phyloP scores from a whole-genome alignment of 2,888 invertebrate species.

The Cephus pulcher region DNA sequence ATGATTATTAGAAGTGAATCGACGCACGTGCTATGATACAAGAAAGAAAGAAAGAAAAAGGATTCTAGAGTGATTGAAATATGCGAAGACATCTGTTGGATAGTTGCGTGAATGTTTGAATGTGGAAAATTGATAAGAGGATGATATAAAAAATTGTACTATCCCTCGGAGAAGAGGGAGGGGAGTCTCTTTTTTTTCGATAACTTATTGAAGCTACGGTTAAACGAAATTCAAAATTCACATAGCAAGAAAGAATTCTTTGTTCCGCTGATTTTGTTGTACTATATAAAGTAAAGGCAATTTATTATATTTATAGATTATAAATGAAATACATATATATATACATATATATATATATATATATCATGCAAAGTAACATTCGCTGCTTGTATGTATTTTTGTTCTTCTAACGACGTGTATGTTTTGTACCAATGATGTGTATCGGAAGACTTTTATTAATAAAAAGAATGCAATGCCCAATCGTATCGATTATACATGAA shows the following conservation, averaged over 20 bases:
- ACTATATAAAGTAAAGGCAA: slow-evolving; percentile 29
- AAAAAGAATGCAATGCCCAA: slow-evolving; percentile 42
- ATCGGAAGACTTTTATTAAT: slow-evolving; percentile 50
- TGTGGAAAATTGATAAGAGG: background rate
- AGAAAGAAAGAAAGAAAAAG: background rate
- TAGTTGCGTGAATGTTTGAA: background rate
- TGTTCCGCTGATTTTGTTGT: slow-evolving; percentile 39
- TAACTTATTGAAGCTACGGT: background rate
- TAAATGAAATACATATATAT: slow-evolving; percentile 32
- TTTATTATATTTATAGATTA: slow-evolving; percentile 45
- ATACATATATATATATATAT: slow-evolving; percentile 34
- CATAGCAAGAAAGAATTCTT: background rate
- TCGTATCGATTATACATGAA: background rate
- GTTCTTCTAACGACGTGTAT: slow-evolving; percentile 54
- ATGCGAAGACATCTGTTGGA: background rate
- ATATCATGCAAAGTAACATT: slow-evolving; percentile 39
- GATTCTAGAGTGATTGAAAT: background rate
- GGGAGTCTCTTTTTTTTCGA: background rate
- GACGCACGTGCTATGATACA: background rate
- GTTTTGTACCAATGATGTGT: slow-evolving; percentile 61
- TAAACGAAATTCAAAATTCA: background rate
- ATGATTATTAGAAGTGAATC: background rate
- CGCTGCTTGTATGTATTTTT: slow-evolving; percentile 54
- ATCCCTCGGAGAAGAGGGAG: background rate
- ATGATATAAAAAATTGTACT: background rate